phyloP scores from a whole-genome alignment of 2,797 vertebrate genomes.

The Esox lucius region DNA sequence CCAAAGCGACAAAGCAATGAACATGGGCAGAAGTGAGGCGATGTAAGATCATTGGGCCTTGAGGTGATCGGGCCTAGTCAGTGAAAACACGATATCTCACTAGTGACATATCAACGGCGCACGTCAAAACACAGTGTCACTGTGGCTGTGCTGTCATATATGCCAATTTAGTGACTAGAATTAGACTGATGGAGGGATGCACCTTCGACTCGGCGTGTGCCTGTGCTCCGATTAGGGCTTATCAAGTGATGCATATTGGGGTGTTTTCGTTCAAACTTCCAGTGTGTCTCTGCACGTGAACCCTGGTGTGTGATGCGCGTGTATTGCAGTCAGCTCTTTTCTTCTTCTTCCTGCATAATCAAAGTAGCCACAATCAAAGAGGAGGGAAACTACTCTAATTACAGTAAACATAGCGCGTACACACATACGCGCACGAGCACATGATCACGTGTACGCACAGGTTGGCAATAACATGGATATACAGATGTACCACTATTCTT shows the following conservation, averaged over 20 bases:
- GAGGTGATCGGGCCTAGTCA: not conserved
- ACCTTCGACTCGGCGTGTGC: not conserved
- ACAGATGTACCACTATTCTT: not conserved
- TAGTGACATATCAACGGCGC: not conserved
- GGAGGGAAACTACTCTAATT: constrained; percentile 53
- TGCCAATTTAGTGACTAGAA: not conserved
- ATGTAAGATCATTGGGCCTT: not conserved
- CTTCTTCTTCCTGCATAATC: constrained; percentile 66
- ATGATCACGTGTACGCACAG: not conserved
- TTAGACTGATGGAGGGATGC: not conserved
- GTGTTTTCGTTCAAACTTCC: not conserved
- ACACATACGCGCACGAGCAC: constrained; percentile 26
- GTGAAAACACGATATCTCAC: not conserved
- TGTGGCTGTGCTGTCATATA: not conserved
- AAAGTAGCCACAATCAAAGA: constrained; percentile 55
- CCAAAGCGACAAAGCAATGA: too few species aligned
- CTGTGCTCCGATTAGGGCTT: not conserved
- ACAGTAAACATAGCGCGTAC: constrained; percentile 48
- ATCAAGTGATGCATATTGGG: not conserved
- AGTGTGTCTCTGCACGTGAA: not conserved
- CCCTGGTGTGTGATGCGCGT: not conserved
- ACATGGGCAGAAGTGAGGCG: not conserved
- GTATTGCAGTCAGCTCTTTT: constrained; percentile 68
- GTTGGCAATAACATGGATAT: not conserved
- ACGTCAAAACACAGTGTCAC: not conserved